phyloP scores from a whole-genome alignment of 2,113 vertebrate genomes.

The Noturus placidus region DNA sequence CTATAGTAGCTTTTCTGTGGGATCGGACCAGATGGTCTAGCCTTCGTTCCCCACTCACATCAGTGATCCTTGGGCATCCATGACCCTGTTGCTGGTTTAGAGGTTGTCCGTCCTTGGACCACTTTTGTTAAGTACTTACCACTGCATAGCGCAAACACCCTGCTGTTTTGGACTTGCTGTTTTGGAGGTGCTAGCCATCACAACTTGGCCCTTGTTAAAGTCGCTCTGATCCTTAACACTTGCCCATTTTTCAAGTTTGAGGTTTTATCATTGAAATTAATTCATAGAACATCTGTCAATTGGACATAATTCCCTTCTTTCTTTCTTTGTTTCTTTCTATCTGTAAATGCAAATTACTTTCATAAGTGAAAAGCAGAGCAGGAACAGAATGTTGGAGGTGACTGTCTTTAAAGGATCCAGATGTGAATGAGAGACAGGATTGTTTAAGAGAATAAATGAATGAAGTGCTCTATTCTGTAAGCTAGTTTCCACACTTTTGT shows the following conservation, averaged over 20 bases:
- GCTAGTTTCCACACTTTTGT: background rate
- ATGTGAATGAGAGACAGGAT: background rate
- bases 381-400: background rate
- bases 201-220: too few species aligned
- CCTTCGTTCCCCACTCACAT: too few species aligned
- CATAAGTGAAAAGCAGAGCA: background rate
- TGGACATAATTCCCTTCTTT: background rate
- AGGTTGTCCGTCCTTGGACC: too few species aligned
- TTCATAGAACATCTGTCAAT: background rate
- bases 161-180: too few species aligned
- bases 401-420: background rate
- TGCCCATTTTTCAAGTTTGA: background rate
- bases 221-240: too few species aligned
- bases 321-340: background rate
- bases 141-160: too few species aligned
- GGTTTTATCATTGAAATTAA: background rate
- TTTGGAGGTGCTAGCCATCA: too few species aligned
- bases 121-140: too few species aligned
- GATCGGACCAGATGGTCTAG: too few species aligned
- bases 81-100: too few species aligned
- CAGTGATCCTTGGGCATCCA: too few species aligned
- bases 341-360: background rate
- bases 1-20: too few species aligned
- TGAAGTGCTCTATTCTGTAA: background rate
- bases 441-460: background rate